Conservation (phyloP, 64 coral and sea anemone genomes). For the Actinia tenebrosa region DNA sequence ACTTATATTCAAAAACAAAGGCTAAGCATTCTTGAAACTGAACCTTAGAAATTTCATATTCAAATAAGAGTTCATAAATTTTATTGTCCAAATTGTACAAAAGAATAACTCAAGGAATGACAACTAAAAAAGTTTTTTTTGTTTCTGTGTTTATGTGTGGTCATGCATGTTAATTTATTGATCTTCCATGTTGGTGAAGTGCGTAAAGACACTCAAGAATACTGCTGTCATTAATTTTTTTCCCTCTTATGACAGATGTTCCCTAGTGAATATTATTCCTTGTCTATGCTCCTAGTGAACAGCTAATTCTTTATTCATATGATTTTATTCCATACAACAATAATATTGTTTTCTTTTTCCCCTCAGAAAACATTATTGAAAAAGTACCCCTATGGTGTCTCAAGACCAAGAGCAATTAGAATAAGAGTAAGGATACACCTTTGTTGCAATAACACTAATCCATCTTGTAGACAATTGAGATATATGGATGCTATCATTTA, state of each 20-base stretch:
- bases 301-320: neutral
- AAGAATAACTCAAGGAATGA: neutral
- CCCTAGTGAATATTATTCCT: too few relatives aligned
- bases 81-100: neutral
- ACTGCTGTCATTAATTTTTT: too few relatives aligned
- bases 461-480: neutral
- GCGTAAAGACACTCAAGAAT: too few relatives aligned
- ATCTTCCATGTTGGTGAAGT: too few relatives aligned
- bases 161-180: neutral
- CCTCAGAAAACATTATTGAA: constrained; percentile 72
- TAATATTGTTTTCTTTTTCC: neutral
- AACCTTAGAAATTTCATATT: neutral
- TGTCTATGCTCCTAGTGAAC: too few relatives aligned
- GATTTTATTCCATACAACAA: neutral
- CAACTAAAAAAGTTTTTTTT: neutral
- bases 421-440: constrained; percentile 58
- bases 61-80: neutral
- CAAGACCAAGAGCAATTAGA: constrained; percentile 77
- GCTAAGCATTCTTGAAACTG: neutral
- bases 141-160: neutral
- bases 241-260: too few relatives aligned
- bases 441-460: neutral
- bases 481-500: too few relatives aligned
- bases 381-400: constrained; percentile 60
- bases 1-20: neutral